Evolutionary conservation across 2,113 vertebrate species (phyloP).

Genomic region (Heliornis fulica): DNA sequence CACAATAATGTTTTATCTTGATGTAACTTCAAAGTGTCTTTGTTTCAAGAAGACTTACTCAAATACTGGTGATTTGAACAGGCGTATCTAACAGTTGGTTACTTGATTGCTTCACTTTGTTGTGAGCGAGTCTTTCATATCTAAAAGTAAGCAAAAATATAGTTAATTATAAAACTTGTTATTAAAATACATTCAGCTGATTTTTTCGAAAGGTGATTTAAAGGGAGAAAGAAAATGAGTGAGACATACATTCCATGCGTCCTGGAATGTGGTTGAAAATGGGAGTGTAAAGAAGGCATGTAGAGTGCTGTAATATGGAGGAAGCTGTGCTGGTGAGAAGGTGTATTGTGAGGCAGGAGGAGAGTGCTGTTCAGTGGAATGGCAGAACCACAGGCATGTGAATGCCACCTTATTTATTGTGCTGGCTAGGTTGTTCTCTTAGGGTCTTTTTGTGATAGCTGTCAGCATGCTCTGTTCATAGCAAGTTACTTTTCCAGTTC

Average conservation of each 20-base stretch:
- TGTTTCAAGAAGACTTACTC: slow-evolving; percentile 14
- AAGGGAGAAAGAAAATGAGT: neutral
- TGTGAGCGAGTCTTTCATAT: neutral
- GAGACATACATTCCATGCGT: neutral
- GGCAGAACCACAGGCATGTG: neutral
- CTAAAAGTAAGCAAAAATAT: neutral
- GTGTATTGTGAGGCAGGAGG: neutral
- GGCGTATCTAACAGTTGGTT: neutral
- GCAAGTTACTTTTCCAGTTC: neutral
- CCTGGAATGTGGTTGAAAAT: neutral
- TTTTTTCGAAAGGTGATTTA: neutral
- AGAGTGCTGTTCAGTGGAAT: neutral
- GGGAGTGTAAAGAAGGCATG: neutral
- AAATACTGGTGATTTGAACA: slow-evolving; percentile 4
- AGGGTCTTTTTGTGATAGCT: neutral
- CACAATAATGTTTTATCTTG: slow-evolving; percentile 52
- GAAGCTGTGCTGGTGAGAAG: neutral
- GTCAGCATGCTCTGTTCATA: neutral
- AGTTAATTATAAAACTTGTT: neutral
- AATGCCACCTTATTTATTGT: neutral
- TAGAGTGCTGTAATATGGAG: accelerated
- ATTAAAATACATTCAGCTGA: neutral
- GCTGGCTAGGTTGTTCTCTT: neutral
- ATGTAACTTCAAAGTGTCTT: slow-evolving; percentile 54
- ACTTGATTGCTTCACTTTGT: neutral